Evolutionary conservation across 2,888 invertebrate genomes (phyloP).

Genomic region (Melangyna quadrimaculata): DNA sequence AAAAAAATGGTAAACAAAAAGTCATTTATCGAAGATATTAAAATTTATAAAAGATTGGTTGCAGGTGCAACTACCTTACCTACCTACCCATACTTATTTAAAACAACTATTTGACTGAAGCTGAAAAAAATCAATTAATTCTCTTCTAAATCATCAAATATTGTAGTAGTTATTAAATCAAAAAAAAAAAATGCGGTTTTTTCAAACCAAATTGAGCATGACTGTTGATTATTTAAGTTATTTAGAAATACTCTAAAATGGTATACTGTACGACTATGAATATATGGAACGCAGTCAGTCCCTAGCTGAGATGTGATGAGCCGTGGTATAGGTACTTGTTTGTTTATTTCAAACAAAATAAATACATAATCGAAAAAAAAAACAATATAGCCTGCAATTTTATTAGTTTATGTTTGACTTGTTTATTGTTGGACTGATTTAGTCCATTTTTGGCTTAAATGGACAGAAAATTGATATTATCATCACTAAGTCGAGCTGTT

Average conservation of each 20-base stretch:
- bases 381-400: not conserved
- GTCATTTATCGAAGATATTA: not conserved
- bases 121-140: not conserved
- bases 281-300: too few species aligned
- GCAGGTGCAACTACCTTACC: not conserved
- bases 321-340: not conserved
- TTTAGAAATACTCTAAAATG: not conserved
- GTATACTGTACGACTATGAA: not conserved
- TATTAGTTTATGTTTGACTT: not conserved
- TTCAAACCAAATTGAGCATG: not conserved
- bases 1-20: not conserved
- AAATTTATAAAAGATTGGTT: not conserved
- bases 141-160: not conserved
- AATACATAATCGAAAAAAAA: not conserved
- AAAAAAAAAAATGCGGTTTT: not conserved
- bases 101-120: too few species aligned
- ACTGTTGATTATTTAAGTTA: not conserved
- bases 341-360: not conserved
- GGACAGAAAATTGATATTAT: not conserved
- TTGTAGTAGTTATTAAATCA: constrained; percentile 9
- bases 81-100: too few species aligned
- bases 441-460: not conserved
- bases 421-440: not conserved
- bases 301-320: not conserved
- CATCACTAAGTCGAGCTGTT: not conserved